These are phyloP conservation scores for Brachycybe producta DNA, from an alignment of 2,888 invertebrate species.

Conservation along the genomic window DNA sequence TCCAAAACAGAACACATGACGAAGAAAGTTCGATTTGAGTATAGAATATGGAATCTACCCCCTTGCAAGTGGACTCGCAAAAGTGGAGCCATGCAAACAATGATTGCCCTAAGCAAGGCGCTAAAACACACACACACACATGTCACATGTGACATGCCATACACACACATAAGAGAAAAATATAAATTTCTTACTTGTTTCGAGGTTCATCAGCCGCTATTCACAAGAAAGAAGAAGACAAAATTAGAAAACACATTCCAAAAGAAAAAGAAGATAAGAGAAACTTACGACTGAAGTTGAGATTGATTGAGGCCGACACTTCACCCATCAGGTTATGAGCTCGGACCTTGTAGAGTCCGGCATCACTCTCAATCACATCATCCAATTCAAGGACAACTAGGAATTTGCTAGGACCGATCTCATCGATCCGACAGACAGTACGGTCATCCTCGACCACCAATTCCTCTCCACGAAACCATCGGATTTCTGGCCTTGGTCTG, in stretches of 20 bases:
- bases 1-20: too few relatives aligned
- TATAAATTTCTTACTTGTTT: slow-evolving; percentile 22
- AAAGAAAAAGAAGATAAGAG: background rate
- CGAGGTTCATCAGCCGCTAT: slow-evolving; percentile 25
- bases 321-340: slow-evolving; percentile 95
- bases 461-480: slow-evolving; percentile 81
- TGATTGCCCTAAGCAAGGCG: too few relatives aligned
- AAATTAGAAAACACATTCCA: background rate
- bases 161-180: background rate
- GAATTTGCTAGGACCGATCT: slow-evolving; percentile 71
- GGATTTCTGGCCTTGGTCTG: slow-evolving; percentile 76
- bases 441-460: slow-evolving; percentile 68
- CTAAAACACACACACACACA: too few relatives aligned
- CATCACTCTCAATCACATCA: slow-evolving; percentile 89
- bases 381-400: slow-evolving; percentile 84
- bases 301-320: slow-evolving; percentile 89
- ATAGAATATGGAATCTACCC: too few relatives aligned
- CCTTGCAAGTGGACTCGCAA: too few relatives aligned
- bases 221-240: slow-evolving; percentile 16
- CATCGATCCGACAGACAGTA: slow-evolving; percentile 77
- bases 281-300: slow-evolving; percentile 94
- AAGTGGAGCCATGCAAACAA: too few relatives aligned
- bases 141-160: too few relatives aligned
- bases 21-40: too few relatives aligned
- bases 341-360: slow-evolving; percentile 91